Evolutionary conservation across 35 echinoderm and acorn worm genomes (phyloP), one percentile per base, ranked within the genome.

Genomic region (Strongylocentrotus purpuratus): DNA sequence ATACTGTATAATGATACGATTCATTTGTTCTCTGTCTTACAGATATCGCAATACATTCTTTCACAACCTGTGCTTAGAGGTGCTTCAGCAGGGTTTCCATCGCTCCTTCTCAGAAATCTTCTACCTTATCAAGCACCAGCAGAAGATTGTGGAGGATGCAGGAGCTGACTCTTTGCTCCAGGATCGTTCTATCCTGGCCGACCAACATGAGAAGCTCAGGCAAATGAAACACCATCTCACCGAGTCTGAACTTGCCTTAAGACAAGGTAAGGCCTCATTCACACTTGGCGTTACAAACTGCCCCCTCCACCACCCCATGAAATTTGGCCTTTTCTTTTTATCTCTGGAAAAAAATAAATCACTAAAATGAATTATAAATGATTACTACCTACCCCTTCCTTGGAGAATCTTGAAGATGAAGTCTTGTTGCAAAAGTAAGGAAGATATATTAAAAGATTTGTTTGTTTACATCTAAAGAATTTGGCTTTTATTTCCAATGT

Each of bases 101-200:
- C 95, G 97, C 12, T 99, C 98, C 0, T 99, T 99, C 71, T 99
- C 98, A 9, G 98, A 99, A 85, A 60, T 99, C 12, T 99, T 98
- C 95, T 94, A 96, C 46, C 95, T 99, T 85, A 96, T 99, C 6
- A 96, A 98, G 48, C 94, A 98, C 55, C 98, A 99, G 88, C 96
- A 99, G 92, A 48, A 94, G 22, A 94, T 95, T 15, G 94, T 97
- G 15, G 94, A 98, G 22, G 95, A 95, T 61, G 98, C 97, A 31
- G 96, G 97, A n/a, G 48, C 95, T 0, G 98, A 99, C 59, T 98
- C 96, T 22, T 85, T 97, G n/a, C 47, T 98, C 22, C 96, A 97
- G 65, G 96, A 98, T 61, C 88, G 94, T 32, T 87, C 95, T 20
- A 61, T 99, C 9, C 94, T 99, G 14, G 98, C 97, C 48, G 97